Conservation (phyloP, 2,888 invertebrate genomes). For the Nemotelus nigrinus region DNA sequence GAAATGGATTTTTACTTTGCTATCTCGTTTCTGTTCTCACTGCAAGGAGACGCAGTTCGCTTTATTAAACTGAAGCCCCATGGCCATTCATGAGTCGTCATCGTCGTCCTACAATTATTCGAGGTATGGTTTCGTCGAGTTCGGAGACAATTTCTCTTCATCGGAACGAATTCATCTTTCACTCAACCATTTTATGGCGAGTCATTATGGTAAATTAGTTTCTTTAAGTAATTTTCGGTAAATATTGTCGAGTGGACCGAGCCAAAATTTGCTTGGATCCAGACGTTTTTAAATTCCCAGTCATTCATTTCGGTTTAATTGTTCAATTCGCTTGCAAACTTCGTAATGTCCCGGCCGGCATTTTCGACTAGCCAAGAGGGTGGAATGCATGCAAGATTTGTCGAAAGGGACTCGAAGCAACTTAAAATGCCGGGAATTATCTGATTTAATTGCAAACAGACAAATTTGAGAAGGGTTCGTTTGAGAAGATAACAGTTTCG, state of each 20-base stretch:
- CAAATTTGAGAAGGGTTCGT: constrained; percentile 30
- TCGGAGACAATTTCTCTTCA: constrained; percentile 20
- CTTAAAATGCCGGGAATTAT: constrained; percentile 23
- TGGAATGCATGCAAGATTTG: not conserved
- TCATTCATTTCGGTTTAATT: constrained; percentile 49
- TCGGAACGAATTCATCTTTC: constrained; percentile 30
- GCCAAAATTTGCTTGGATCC: not conserved
- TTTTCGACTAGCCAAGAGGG: not conserved
- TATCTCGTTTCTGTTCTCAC: not conserved
- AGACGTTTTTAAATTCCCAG: constrained; percentile 42
- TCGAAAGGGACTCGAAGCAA: not conserved
- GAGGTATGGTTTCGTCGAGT: constrained; percentile 3
- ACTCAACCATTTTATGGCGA: constrained; percentile 46
- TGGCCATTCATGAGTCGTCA: constrained; percentile 8
- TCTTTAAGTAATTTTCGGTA: constrained; percentile 44
- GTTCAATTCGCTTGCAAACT: constrained; percentile 26
- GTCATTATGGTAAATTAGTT: constrained; percentile 50
- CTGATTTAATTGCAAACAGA: constrained; percentile 42
- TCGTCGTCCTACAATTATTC: constrained; percentile 11
- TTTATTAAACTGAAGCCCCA: not conserved
- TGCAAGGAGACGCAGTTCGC: not conserved
- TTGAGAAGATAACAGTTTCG: not conserved
- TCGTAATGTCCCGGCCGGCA: constrained; percentile 10
- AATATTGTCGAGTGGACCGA: constrained; percentile 45
- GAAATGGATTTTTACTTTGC: not conserved